Conservation (phyloP, 2,888 invertebrate genomes). For the Acanthoscelides obtectus region DNA sequence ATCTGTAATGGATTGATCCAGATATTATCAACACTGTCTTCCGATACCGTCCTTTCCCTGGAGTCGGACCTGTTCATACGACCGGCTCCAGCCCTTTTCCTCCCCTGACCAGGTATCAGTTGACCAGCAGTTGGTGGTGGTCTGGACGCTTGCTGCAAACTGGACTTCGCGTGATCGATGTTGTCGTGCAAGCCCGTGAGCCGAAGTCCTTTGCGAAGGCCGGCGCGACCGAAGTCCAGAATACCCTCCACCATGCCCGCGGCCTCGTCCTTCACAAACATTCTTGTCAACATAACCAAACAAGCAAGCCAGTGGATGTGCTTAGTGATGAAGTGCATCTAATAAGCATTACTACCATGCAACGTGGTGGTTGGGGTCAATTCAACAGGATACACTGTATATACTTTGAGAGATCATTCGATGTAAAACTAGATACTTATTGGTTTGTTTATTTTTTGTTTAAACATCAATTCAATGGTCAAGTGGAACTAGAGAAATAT, state of each 20-base stretch:
- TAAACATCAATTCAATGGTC: no score
- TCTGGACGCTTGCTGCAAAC: conserved; percentile 12
- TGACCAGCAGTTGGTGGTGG: conserved; percentile 1
- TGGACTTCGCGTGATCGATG: conserved; percentile 31
- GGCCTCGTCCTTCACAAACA: conserved; percentile 53
- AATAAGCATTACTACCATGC: no score
- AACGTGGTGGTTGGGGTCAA: no score
- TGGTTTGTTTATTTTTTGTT: no score
- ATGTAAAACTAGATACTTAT: no score
- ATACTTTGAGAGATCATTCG: no score
- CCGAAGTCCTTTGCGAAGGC: conserved; percentile 54
- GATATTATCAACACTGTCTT: conserved; percentile 35
- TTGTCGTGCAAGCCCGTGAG: conserved; percentile 58
- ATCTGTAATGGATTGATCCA: conserved; percentile 43
- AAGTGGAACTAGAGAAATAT: no score
- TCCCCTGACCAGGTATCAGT: conserved; percentile 14
- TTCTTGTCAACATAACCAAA: no score
- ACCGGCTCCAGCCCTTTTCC: conserved; percentile 15
- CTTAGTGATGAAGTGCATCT: no score
- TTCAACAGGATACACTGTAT: no score
- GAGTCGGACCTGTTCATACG: conserved; percentile 22
- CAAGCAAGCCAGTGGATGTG: no score
- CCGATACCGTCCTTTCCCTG: conserved; percentile 26
- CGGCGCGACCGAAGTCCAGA: conserved; percentile 59
- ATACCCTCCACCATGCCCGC: conserved; percentile 62